A percentile compares a stretch with the other conserved stretches of the same genome.
Conservation (phyloP, 2,113 vertebrate species). For the Pholis gunnellus region DNA sequence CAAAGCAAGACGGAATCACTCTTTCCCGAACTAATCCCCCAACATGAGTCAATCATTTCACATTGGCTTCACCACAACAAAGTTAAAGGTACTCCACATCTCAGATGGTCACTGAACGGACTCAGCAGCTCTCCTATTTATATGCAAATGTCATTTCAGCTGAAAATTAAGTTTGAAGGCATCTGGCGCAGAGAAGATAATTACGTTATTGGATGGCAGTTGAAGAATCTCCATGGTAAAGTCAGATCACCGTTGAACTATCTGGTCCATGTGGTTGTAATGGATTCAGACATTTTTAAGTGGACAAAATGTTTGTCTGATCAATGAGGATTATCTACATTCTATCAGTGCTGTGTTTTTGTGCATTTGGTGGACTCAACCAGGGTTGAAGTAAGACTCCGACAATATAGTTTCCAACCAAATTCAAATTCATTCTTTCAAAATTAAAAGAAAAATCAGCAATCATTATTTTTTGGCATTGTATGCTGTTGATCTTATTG, state of each 20-base stretch:
- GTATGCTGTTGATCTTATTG: neutral
- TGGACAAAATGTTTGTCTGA: neutral
- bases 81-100: neutral
- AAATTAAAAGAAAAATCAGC: neutral
- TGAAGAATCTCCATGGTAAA: neutral
- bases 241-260: neutral
- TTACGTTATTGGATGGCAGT: neutral
- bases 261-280: neutral
- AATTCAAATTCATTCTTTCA: neutral
- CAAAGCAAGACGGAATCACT: neutral
- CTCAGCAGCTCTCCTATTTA: neutral
- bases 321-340: too few relatives aligned
- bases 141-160: too few relatives aligned
- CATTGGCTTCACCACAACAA: neutral
- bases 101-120: conserved; percentile 1
- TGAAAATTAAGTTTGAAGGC: neutral
- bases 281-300: neutral
- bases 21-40: neutral
- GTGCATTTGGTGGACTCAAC: too few relatives aligned
- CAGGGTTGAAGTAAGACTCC: too few relatives aligned
- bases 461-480: neutral
- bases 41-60: neutral
- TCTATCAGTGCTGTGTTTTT: too few relatives aligned
- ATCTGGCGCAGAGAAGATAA: neutral
- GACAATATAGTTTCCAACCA: neutral